Conservation (phyloP, 2,888 invertebrate species). For the Chaitophorus viminalis region DNA sequence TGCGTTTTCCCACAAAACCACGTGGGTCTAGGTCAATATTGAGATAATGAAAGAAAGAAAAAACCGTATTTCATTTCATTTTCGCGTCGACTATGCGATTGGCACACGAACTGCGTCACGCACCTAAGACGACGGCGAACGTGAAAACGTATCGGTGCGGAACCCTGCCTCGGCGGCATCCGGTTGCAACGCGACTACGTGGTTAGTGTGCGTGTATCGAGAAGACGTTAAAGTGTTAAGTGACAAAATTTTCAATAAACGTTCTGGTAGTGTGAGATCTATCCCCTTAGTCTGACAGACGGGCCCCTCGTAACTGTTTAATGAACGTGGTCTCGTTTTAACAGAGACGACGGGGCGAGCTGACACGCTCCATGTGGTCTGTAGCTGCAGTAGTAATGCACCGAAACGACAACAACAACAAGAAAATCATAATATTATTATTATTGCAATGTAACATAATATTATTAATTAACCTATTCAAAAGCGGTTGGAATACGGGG, state of each 20-base stretch:
- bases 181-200: constrained; percentile 6
- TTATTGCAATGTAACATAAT: too few relatives aligned
- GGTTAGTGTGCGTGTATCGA: background rate
- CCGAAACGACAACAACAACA: too few relatives aligned
- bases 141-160: constrained; percentile 4
- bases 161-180: constrained; percentile 11
- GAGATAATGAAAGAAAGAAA: background rate
- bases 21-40: constrained; percentile 47
- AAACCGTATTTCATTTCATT: constrained; percentile 20
- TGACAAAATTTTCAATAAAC: background rate
- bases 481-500: too few relatives aligned
- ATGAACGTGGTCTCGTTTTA: background rate
- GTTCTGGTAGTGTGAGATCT: background rate
- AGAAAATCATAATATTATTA: too few relatives aligned
- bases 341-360: background rate
- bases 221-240: background rate
- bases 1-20: background rate
- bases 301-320: background rate
- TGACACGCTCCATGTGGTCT: too few relatives aligned
- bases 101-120: background rate
- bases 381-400: too few relatives aligned
- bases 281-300: background rate
- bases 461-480: too few relatives aligned
- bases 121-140: background rate
- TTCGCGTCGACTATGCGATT: background rate